Conservation (phyloP, 2,888 invertebrate genomes). For the Ornithoptera priamus region DNA sequence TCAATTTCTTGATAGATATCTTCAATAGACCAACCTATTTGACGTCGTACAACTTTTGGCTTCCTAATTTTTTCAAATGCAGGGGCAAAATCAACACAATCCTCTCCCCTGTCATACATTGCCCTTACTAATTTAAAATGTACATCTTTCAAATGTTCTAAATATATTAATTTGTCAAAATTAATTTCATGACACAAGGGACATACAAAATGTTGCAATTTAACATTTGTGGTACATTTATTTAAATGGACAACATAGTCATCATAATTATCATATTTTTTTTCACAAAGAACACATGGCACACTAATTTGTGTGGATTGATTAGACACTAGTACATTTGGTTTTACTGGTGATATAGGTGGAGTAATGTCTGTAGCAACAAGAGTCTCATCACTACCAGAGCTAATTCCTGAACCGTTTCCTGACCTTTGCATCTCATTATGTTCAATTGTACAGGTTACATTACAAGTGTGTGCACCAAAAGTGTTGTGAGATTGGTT, state of each 20-base stretch:
- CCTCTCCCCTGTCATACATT: slow-evolving; percentile 50
- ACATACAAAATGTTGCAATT: slow-evolving; percentile 70
- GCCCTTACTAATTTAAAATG: slow-evolving; percentile 51
- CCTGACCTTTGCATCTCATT: slow-evolving; percentile 61
- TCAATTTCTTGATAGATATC: slow-evolving; percentile 77
- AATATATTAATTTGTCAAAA: slow-evolving; percentile 59
- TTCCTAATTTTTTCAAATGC: slow-evolving; percentile 61
- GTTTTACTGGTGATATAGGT: slow-evolving; percentile 38
- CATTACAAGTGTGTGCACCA: slow-evolving; percentile 65
- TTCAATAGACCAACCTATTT: slow-evolving; percentile 76
- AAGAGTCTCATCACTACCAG: slow-evolving; percentile 70
- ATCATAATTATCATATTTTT: slow-evolving; percentile 64
- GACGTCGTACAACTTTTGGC: slow-evolving; percentile 65
- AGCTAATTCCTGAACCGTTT: slow-evolving; percentile 46
- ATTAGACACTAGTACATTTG: slow-evolving; percentile 39
- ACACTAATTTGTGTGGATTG: slow-evolving; percentile 46
- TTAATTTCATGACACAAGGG: slow-evolving; percentile 73
- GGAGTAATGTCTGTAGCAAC: slow-evolving; percentile 60
- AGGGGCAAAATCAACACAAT: slow-evolving; percentile 70
- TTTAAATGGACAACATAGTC: slow-evolving; percentile 67
- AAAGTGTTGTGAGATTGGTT: slow-evolving; percentile 63
- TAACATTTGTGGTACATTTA: slow-evolving; percentile 71
- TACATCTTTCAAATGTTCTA: slow-evolving; percentile 62
- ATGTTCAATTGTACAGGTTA: slow-evolving; percentile 69
- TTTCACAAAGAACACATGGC: slow-evolving; percentile 71